Evolutionary conservation across 2,797 vertebrate species (phyloP).

Genomic region (Hippopotamyrus pictus): DNA sequence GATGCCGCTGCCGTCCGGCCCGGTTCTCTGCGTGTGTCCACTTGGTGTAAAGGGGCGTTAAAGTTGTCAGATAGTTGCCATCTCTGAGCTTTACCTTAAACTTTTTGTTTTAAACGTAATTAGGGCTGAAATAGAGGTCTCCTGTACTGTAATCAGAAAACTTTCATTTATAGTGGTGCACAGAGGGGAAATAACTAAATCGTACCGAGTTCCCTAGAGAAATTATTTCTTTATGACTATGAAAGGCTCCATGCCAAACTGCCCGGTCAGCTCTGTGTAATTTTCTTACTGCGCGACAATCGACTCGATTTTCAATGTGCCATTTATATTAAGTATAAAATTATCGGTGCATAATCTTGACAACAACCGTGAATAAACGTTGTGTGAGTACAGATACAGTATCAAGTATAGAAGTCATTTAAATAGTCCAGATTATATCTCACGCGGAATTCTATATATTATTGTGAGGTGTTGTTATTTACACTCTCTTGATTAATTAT

Average conservation of each 20-base stretch:
- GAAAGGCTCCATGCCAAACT: slow-evolving; percentile 79
- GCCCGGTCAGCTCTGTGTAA: slow-evolving; percentile 63
- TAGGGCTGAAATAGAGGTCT: background rate
- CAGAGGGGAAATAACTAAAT: slow-evolving; percentile 55
- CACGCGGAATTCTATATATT: background rate
- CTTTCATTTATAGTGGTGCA: slow-evolving; percentile 60
- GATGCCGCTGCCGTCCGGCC: background rate
- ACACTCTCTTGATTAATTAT: background rate
- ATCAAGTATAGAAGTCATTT: background rate
- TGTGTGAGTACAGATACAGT: background rate
- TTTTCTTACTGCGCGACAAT: slow-evolving; percentile 77
- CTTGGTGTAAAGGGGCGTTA: background rate
- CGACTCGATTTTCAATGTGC: slow-evolving; percentile 56
- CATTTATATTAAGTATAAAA: slow-evolving; percentile 59
- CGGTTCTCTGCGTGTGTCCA: background rate
- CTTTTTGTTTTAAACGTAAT: background rate
- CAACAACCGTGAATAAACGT: background rate
- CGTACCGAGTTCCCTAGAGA: slow-evolving; percentile 60
- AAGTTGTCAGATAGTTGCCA: background rate
- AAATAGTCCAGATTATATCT: background rate
- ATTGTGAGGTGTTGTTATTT: background rate
- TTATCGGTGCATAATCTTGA: background rate
- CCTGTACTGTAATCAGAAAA: background rate
- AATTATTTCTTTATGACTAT: slow-evolving; percentile 61
- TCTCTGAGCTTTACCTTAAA: background rate